phyloP scores from a whole-genome alignment of 35 echinoderm and acorn worm genomes.

The Strongylocentrotus purpuratus region DNA sequence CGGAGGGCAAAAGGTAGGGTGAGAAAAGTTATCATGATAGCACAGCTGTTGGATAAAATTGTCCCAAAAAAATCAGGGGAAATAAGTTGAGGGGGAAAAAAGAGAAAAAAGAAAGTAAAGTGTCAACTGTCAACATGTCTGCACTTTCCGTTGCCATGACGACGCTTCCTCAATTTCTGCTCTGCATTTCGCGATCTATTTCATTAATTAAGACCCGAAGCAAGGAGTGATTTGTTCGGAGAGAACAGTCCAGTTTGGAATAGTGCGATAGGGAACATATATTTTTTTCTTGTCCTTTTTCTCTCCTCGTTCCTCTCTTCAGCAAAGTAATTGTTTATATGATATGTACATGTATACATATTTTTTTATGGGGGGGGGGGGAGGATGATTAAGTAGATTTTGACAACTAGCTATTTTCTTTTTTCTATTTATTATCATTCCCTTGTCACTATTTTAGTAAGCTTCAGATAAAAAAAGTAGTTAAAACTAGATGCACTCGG shows the following conservation, averaged over 20 bases:
- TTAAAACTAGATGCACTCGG: too few relatives aligned
- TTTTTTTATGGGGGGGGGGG: too few relatives aligned
- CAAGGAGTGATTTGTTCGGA: conserved; percentile 15
- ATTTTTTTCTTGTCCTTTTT: background rate
- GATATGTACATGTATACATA: background rate
- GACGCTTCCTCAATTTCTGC: background rate
- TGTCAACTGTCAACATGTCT: conserved; percentile 37
- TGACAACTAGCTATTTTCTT: too few relatives aligned
- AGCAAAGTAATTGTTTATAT: background rate
- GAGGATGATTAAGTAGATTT: too few relatives aligned
- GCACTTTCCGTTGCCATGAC: background rate
- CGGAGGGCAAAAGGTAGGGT: background rate
- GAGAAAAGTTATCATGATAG: conserved; percentile 6
- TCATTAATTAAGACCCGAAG: conserved; percentile 29
- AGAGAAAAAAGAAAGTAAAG: background rate
- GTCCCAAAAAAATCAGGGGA: background rate
- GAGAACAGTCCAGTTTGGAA: background rate
- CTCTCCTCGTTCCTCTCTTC: background rate
- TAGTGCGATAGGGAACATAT: background rate
- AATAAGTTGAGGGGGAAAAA: background rate
- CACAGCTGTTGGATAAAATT: background rate
- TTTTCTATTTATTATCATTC: too few relatives aligned
- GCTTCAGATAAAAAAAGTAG: too few relatives aligned
- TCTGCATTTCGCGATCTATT: conserved; percentile 27
- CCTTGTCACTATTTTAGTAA: too few relatives aligned